Conservation (phyloP, 2,113 vertebrate species). For the Gnathonemus longibarbis region DNA sequence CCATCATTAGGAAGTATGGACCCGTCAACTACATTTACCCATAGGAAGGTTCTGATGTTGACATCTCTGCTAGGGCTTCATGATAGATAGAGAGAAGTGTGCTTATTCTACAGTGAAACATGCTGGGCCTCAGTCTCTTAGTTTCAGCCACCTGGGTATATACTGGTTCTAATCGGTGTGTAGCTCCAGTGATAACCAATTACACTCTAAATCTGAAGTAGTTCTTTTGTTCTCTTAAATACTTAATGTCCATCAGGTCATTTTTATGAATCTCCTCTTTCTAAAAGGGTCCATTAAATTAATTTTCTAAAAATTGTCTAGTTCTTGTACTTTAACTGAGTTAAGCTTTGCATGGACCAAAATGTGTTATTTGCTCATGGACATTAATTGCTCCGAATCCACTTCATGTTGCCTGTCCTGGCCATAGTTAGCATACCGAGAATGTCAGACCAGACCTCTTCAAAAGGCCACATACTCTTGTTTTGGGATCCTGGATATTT, state of each 20-base stretch:
- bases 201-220: background rate
- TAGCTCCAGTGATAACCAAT: background rate
- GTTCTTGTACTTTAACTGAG: slow-evolving; percentile 24
- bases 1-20: background rate
- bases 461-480: background rate
- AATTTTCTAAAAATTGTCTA: slow-evolving; percentile 29
- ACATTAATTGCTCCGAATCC: background rate
- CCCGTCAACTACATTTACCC: background rate
- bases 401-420: background rate
- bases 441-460: background rate
- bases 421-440: background rate
- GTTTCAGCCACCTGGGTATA: background rate
- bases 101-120: background rate
- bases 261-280: slow-evolving; percentile 5
- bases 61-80: background rate
- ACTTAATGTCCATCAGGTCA: background rate
- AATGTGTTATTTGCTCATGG: background rate
- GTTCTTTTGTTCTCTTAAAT: background rate
- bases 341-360: background rate
- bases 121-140: background rate
- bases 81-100: background rate
- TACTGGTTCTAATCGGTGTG: background rate
- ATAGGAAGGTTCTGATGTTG: background rate
- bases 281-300: slow-evolving; percentile 16
- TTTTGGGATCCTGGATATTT: background rate